Base-by-base conservation (phyloP, 2,888 invertebrate species). In the Limnephilus lunatus region DNA sequence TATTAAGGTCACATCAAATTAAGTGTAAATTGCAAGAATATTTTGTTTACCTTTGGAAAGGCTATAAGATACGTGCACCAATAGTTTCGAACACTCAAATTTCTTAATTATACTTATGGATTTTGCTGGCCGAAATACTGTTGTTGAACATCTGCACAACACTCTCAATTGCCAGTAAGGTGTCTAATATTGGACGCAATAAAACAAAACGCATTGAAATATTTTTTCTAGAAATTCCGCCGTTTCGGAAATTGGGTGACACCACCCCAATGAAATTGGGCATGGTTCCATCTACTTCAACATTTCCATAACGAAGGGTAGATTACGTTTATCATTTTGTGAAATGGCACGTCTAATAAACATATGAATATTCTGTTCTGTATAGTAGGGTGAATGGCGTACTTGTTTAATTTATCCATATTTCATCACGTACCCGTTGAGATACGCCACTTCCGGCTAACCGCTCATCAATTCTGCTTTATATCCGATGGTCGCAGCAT, bases 341-440 rank as follows among this genome's bases (percentile, higher is more conserved):
- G 68, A 68, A 68, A 25, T 68, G n/a, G 68, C 68, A n/a, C 9
- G 25, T 68, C 9, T n/a, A 9, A 68, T 68, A n/a, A 68, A 9
- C 25, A 25, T 68, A 68, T 68, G n/a, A n/a, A 15, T 68, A 19
- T 19, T 25, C 19, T 25, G 15, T 25, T 19, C 35, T 32, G 25
- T n/a, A n/a, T 7, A 25, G 35, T 39, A 19, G 35, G 83, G 83
- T 35, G 15, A 83, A 83, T 25, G 25, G 35, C 83, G 35, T 25
- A 83, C 32, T 25, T 83, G n/a, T 86, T 86, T 44, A 86, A 86
- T 11, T 86, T n/a, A n/a, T 86, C 12, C 48, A 86, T 30, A 86
- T 86, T 44, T 85, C 85, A 85, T n/a, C 85, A n/a, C 85, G n/a
- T 85, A 39, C 35, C 30, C 44, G 86, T 86, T 86, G 86, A 83